These are phyloP conservation scores for Margarornis squamiger DNA, from an alignment of 2,797 vertebrate genomes.

Conservation along the genomic window DNA sequence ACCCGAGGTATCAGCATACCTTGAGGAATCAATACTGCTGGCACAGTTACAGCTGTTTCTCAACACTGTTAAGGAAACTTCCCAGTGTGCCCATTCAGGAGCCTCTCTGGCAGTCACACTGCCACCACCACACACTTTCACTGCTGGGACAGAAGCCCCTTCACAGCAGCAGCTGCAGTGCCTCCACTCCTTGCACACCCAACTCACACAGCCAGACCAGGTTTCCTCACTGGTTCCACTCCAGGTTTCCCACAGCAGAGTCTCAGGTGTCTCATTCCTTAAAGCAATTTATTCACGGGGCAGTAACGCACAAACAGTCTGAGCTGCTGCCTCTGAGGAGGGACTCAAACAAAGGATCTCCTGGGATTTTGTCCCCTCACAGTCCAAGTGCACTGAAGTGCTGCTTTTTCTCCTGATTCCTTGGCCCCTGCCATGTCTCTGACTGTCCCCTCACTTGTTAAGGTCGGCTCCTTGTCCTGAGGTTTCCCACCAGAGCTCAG, in stretches of 20 bases:
- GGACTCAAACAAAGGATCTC: not conserved
- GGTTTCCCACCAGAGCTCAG: rapidly evolving
- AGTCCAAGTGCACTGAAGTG: rapidly evolving
- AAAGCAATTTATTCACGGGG: not conserved
- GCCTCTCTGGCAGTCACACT: not conserved
- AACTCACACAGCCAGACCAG: not conserved
- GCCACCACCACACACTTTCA: not conserved
- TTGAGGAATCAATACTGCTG: not conserved
- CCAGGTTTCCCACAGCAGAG: not conserved
- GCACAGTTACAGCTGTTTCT: not conserved
- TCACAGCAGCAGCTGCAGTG: not conserved
- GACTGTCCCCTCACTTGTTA: not conserved
- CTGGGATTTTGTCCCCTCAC: not conserved
- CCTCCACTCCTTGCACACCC: not conserved
- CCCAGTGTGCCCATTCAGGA: rapidly evolving
- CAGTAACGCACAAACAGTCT: not conserved
- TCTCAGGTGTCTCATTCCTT: rapidly evolving
- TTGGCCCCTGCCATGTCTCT: rapidly evolving
- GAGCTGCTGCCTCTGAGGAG: not conserved
- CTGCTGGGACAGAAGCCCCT: not conserved
- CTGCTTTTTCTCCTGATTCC: rapidly evolving
- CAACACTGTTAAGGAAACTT: not conserved
- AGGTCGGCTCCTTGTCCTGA: too few relatives aligned
- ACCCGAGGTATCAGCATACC: rapidly evolving
- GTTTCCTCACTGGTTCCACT: too few relatives aligned